Conservation (phyloP, 2,797 vertebrate species). For the Enteromius trimaculatus region DNA sequence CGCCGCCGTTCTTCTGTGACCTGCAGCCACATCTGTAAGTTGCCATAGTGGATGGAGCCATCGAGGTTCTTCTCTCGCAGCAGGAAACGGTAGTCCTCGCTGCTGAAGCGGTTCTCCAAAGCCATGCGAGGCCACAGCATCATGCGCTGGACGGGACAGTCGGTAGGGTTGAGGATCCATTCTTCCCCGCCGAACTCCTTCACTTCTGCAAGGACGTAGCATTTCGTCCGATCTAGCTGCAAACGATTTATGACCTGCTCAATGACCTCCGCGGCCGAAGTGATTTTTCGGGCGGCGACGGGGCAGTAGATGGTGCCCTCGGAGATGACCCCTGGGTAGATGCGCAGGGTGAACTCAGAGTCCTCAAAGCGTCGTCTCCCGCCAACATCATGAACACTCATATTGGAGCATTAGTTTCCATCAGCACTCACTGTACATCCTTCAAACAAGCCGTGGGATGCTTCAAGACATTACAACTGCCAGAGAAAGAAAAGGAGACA, state of each 20-base stretch:
- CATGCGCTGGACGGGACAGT: slow-evolving; percentile 98
- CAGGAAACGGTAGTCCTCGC: slow-evolving; percentile 97
- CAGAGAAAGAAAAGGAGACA: slow-evolving; percentile 28
- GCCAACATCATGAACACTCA: slow-evolving; percentile 95
- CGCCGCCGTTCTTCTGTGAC: slow-evolving; percentile 91
- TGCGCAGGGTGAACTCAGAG: slow-evolving; percentile 90
- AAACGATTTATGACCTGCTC: slow-evolving; percentile 89
- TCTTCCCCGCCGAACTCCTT: slow-evolving; percentile 99
- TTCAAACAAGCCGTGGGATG: slow-evolving; percentile 68
- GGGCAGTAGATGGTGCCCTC: slow-evolving; percentile 98
- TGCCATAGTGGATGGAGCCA: slow-evolving; percentile 95
- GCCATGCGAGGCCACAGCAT: slow-evolving; percentile 98
- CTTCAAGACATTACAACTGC: slow-evolving; percentile 84
- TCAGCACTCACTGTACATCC: slow-evolving; percentile 81
- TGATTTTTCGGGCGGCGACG: slow-evolving; percentile 89
- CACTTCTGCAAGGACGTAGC: slow-evolving; percentile 95
- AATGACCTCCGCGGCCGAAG: slow-evolving; percentile 95
- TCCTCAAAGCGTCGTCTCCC: slow-evolving; percentile 97
- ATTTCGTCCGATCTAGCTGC: slow-evolving; percentile 90
- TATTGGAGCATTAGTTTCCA: slow-evolving; percentile 91
- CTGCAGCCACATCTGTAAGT: slow-evolving; percentile 95
- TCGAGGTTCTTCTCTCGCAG: slow-evolving; percentile 96
- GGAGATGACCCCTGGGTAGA: slow-evolving; percentile 92
- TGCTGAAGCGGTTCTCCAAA: slow-evolving; percentile 89
- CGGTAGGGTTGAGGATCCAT: slow-evolving; percentile 97